Conservation (phyloP, 2,797 vertebrate species). For the Hyperoplus lanceolatus region DNA sequence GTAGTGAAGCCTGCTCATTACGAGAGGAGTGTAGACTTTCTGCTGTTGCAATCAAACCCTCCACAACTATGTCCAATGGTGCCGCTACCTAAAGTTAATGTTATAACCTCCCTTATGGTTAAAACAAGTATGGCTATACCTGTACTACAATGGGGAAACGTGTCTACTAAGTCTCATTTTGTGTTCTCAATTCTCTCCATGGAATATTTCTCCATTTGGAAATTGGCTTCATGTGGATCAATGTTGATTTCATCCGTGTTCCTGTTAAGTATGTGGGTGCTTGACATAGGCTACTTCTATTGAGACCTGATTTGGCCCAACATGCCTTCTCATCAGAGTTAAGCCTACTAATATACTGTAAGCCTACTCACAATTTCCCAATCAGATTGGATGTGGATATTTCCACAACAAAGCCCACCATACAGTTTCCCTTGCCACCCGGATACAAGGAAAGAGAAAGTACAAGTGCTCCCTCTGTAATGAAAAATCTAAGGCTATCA, state of each 20-base stretch:
- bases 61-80: not conserved
- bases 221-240: not conserved
- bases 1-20: not conserved
- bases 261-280: not conserved
- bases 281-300: not conserved
- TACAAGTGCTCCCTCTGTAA: not conserved
- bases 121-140: slow-evolving; percentile 25
- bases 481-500: not conserved
- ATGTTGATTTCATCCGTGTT: not conserved
- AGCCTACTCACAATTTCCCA: not conserved
- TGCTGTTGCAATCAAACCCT: not conserved
- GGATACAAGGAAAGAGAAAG: not conserved
- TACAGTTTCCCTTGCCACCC: not conserved
- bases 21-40: not conserved
- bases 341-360: not conserved
- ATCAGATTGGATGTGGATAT: not conserved
- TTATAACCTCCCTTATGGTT: not conserved
- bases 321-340: not conserved
- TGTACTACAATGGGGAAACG: not conserved
- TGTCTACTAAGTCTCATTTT: not conserved
- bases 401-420: not conserved
- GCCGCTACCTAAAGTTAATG: not conserved
- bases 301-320: not conserved
- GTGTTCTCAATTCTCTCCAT: no score
- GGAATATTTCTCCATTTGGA: not conserved